A percentile compares a stretch with the other conserved stretches of the same genome.
Evolutionary conservation across 2,113 vertebrate genomes (phyloP).

Genomic region (Porphyrio hochstetteri): DNA sequence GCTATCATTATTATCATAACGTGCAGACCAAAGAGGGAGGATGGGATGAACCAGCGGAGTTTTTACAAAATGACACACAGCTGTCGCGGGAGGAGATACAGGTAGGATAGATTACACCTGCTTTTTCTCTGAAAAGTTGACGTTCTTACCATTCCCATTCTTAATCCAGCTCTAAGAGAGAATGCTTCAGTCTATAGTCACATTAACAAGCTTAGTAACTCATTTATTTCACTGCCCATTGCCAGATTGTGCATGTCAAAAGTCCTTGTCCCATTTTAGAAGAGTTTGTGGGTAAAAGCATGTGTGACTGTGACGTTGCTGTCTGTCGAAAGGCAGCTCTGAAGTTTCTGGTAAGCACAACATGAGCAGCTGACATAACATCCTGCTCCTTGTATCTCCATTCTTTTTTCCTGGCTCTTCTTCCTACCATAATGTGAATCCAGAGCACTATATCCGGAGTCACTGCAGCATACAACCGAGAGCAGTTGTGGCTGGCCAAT

Average conservation of each 20-base stretch:
- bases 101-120: conserved; percentile 65
- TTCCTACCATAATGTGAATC: background rate
- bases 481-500: conserved; percentile 96
- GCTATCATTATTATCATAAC: conserved; percentile 94
- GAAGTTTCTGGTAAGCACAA: background rate
- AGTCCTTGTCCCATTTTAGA: background rate
- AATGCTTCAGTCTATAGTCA: background rate
- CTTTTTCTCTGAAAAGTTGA: background rate
- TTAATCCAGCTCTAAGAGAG: background rate
- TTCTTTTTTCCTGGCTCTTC: background rate
- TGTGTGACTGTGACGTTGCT: background rate
- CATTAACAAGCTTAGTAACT: background rate
- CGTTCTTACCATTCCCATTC: background rate
- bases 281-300: background rate
- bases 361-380: background rate
- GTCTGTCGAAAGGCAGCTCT: background rate
- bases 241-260: background rate
- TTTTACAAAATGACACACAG: conserved; percentile 86
- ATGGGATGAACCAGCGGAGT: conserved; percentile 88
- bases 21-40: conserved; percentile 82
- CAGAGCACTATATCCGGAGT: conserved; percentile 91
- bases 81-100: conserved; percentile 95
- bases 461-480: conserved; percentile 93
- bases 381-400: background rate
- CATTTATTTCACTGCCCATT: background rate